Evolutionary conservation across 2,888 invertebrate species (phyloP), one percentile per base, ranked within the genome.

Genomic region (Amphimallon solstitiale): DNA sequence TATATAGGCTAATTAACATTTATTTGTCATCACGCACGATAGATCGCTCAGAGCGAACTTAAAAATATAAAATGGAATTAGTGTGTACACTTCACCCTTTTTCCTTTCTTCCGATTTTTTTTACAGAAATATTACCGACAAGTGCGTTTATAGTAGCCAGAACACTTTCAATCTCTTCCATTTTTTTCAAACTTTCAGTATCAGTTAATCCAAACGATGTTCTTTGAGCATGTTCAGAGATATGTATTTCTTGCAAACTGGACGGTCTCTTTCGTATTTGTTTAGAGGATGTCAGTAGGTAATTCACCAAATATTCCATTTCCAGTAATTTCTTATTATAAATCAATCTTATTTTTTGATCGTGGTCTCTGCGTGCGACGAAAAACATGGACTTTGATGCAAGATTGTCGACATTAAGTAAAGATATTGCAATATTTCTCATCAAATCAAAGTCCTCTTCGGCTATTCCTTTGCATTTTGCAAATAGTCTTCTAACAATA

Each of bases 221-320:
- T n/a, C n/a, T n/a, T n/a, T n/a, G n/a, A n/a, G n/a, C n/a, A n/a
- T n/a, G n/a, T n/a, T n/a, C n/a, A n/a, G n/a, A 43, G n/a, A 23
- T 52, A 1, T 2, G n/a, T 2, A 14, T 43, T 17, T 63, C 63
- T 43, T 38, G 52, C 3, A 54, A 40, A 19, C 12, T 38, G n/a
- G 15, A 2, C 12, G 4, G 5, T 10, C 6, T 19, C n/a, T n/a
- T n/a, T n/a, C n/a, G n/a, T n/a, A n/a, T n/a, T 6, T 17, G 35
- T 49, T 62, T 38, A n/a, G 5, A 29, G 5, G 4, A 9, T 1
- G 4, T n/a, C n/a, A 54, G 10, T 3, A 52, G 9, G 7, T 52
- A 12, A n/a, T 51, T 63, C 17, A 63, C 5, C n/a, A 12, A 34
- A 45, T 52, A 43, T 19, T 65, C 65, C 59, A 65, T 65, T 9